A percentile compares a stretch with the other conserved stretches of the same genome.
phyloP scores from a whole-genome alignment of 2,888 invertebrate species.

The Apotomis turbidana region DNA sequence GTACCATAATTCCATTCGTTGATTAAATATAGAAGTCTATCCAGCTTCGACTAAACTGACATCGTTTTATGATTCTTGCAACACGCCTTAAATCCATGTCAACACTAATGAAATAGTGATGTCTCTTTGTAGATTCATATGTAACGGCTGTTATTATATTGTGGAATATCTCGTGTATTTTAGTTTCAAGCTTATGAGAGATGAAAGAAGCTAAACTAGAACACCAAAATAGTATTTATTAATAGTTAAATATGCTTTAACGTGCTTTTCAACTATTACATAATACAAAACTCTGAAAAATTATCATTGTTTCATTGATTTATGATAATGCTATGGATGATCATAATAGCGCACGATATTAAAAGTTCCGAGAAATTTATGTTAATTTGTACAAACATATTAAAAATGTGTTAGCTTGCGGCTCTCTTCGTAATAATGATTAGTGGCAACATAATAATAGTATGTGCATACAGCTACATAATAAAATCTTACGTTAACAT shows the following conservation, averaged over 20 bases:
- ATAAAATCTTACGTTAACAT: conserved; percentile 15
- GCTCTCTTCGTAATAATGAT: conserved; percentile 24
- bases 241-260: conserved; percentile 8
- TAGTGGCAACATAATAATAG: conserved; percentile 22
- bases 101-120: conserved; percentile 37
- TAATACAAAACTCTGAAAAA: neutral
- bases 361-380: conserved; percentile 13
- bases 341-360: conserved; percentile 21
- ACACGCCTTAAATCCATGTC: conserved; percentile 29
- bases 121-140: conserved; percentile 28
- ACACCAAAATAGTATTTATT: conserved; percentile 3
- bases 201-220: conserved; percentile 29
- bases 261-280: neutral
- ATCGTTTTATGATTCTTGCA: conserved; percentile 11
- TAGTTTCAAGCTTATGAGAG: conserved; percentile 16
- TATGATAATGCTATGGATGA: conserved; percentile 11
- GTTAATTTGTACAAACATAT: conserved; percentile 23
- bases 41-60: conserved; percentile 35
- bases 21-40: conserved; percentile 50
- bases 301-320: conserved; percentile 21
- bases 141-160: conserved; percentile 24
- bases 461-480: conserved; percentile 8
- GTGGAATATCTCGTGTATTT: conserved; percentile 19
- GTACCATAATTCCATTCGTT: neutral
- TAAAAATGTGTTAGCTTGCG: conserved; percentile 19